Evolutionary conservation across 1,140 invertebrate species (phyloP), one percentile per base, ranked within the genome.

Genomic region (Subanguina moxae): DNA sequence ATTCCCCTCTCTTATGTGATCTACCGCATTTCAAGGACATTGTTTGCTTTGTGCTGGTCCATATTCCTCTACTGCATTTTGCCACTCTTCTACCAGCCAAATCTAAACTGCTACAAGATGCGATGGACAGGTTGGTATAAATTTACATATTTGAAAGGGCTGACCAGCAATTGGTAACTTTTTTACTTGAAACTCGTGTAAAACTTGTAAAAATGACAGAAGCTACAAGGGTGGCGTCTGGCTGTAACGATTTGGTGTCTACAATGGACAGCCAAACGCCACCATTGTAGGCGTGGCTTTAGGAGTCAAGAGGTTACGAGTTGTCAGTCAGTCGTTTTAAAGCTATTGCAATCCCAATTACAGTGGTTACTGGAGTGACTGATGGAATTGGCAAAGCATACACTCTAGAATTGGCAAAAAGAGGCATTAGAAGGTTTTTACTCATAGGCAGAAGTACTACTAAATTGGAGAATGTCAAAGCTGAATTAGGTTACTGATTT

Each of bases 331-430:
- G 45, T 46, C 45, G 15, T 15, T 46, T 46, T 13, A 56, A 23
- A 23, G 13, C 3, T 56, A 56, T 61, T 57, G 32, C 23, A 21
- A 32, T n/a, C 48, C 15, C 17, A 28, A 15, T 28, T 74, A 42
- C 28, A 77, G 77, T 80, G 38, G 77, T 76, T 5, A 73, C 27
- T 43, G 75, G 75, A 17, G 75, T 66, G 23, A 76, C 75, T 38
- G 75, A 76, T 66, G 75, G 75, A 28, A 76, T 76, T 38, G 75
- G 75, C 7, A 72, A 73, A 38, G 75, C 75, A 27, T 76, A 76
- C 62, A 80, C 56, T 5, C 67, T 80, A 15, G 75, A 76, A 57
- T 68, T 76, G 57, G 75, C 75, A 1, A 30, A 19, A 57, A 62
- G 75, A 19, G 75, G 75, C 1, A 43, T 76, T 25, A 62, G 74